Evolutionary conservation across 2,113 vertebrate species (phyloP), one percentile per base, ranked within the genome.

Genomic region (Lophura nycthemera): DNA sequence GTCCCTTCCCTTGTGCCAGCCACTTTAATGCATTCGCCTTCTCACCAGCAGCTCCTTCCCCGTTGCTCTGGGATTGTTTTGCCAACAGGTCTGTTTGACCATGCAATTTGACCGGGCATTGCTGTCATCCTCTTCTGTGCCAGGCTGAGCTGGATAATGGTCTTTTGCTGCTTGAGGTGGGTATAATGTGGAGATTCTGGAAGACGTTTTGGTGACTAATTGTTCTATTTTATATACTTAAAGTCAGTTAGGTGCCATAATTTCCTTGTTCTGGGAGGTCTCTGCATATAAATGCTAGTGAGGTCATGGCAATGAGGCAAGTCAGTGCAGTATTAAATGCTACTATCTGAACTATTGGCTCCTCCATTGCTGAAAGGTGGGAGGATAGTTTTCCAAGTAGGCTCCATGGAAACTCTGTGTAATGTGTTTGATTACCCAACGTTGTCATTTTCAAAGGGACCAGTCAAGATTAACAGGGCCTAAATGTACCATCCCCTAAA

Each of bases 401-500:
- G 56, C 74, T 89, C 90, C 59, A 4, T 64, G 93, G 90, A 91
- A 96, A 96, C 63, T 89, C 90, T 84, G 79, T 0, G 13, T 91
- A 70, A 89, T 64, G 56, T 66, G 78, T 83, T 93, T 96, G 75
- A 89, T 83, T 93, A 67, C 60, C 83, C 94, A 93, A 69, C 90
- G 77, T 82, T 73, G 77, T 64, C 86, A 67, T 90, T 94, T 89
- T 84, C 72, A 88, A 83, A 94, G 66, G 42, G 65, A 94, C 56
- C 64, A 90, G 86, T 90, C 76, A 93, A 95, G 74, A 90, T 77
- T 86, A 95, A 92, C 82, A 85, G 67, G 45, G 50, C 72, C 74
- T 84, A 75, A 61, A 88, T 86, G 65, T 73, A 91, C 86, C 64
- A n/a, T 88, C 82, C 79, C 74, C 70, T 94, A 92, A 93, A 97